Conservation (phyloP, 1,140 invertebrate genomes). For the Euwallacea similis region DNA sequence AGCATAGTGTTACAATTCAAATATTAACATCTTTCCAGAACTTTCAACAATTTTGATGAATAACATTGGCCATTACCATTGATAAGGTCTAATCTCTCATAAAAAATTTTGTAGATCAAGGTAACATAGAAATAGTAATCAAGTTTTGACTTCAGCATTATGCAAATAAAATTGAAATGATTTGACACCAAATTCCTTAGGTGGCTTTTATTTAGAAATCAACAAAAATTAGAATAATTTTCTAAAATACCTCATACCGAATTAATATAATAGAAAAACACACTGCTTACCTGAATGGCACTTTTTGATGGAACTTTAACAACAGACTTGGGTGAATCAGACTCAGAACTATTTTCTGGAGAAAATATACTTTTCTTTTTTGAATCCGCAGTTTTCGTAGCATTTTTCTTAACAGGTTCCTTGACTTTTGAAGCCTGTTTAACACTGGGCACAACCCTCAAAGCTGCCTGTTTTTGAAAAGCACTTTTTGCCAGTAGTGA, state of each 20-base stretch:
- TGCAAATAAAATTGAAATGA: too few relatives aligned
- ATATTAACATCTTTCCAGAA: neutral
- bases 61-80: too few relatives aligned
- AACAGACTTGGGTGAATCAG: conserved; percentile 48
- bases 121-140: too few relatives aligned
- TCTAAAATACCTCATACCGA: too few relatives aligned
- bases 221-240: too few relatives aligned
- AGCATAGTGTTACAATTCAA: neutral
- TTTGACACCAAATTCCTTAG: too few relatives aligned
- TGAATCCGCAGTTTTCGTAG: conserved; percentile 50
- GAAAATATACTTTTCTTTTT: conserved; percentile 83
- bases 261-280: too few relatives aligned
- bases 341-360: conserved; percentile 78
- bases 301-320: conserved; percentile 36
- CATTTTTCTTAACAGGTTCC: too few relatives aligned
- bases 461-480: conserved; percentile 10
- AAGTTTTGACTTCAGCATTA: too few relatives aligned
- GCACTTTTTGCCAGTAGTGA: conserved; percentile 42
- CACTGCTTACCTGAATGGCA: conserved; percentile 7
- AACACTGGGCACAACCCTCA: conserved; percentile 28
- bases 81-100: neutral
- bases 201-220: too few relatives aligned
- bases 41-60: neutral
- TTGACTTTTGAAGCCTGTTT: conserved; percentile 27
- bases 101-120: neutral